A percentile compares a stretch with the other conserved stretches of the same genome.
Evolutionary conservation across 2,113 vertebrate genomes (phyloP).

Genomic region (Oryzias celebensis): DNA sequence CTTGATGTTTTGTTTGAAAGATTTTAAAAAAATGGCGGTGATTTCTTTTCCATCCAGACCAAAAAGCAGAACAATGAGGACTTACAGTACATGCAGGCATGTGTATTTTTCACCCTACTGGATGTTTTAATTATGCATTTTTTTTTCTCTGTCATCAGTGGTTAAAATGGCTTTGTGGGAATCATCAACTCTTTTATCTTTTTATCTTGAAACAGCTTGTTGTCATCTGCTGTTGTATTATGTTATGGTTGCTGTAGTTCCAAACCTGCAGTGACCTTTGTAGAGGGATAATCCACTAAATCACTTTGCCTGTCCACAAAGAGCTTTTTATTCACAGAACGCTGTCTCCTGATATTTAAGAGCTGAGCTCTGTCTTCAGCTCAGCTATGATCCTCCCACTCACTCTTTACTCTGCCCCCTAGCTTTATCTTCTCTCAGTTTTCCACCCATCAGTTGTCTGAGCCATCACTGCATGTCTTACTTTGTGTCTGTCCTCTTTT

Average conservation of each 20-base stretch:
- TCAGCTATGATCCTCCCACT: slow-evolving; percentile 48
- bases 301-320: slow-evolving; percentile 61
- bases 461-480: neutral
- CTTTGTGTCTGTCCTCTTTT: neutral
- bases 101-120: too few species aligned
- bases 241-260: slow-evolving; percentile 49
- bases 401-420: slow-evolving; percentile 4
- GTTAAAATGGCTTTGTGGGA: slow-evolving; percentile 2
- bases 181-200: slow-evolving; percentile 18
- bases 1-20: too few species aligned
- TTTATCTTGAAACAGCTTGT: neutral
- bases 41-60: too few species aligned
- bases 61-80: too few species aligned
- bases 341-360: slow-evolving; percentile 64
- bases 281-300: slow-evolving; percentile 69
- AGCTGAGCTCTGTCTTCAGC: slow-evolving; percentile 29
- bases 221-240: slow-evolving; percentile 43
- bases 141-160: too few species aligned
- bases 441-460: neutral
- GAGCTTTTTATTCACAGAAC: slow-evolving; percentile 64
- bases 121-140: too few species aligned
- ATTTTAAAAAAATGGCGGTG: too few species aligned
- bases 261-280: slow-evolving; percentile 63
- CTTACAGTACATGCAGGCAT: too few species aligned
- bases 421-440: neutral